Percentiles rank a stretch among this genome's conserved stretches.
Conservation (phyloP, 1,140 invertebrate species). For the Ostrea denselamellosa region DNA sequence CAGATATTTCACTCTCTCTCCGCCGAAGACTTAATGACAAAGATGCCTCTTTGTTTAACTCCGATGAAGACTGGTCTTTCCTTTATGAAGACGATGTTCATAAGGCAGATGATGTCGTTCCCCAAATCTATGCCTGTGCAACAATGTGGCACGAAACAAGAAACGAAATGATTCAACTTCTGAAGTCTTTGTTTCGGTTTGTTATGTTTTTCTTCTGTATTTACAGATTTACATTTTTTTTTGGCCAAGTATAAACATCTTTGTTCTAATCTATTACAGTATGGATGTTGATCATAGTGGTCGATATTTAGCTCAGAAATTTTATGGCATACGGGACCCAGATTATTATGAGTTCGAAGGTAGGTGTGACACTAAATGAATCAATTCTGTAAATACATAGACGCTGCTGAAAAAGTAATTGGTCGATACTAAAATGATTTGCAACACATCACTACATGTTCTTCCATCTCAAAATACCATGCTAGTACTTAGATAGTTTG, state of each 20-base stretch:
- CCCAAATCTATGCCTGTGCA: constrained; percentile 76
- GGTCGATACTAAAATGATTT: too few species aligned
- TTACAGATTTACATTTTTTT: not conserved
- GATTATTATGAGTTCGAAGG: constrained; percentile 98
- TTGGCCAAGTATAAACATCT: not conserved
- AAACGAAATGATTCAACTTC: constrained; percentile 79
- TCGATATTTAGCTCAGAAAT: constrained; percentile 87
- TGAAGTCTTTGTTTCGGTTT: constrained; percentile 82
- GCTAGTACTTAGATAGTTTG: too few species aligned
- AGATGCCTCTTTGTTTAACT: constrained; percentile 55
- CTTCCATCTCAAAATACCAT: too few species aligned
- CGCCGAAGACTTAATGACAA: constrained; percentile 95
- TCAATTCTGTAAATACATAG: too few species aligned
- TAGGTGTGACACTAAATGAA: constrained; percentile 66
- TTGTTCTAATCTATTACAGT: constrained; percentile 72
- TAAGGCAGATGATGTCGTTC: constrained; percentile 64
- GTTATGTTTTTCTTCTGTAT: not conserved
- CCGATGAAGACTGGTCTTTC: constrained; percentile 52
- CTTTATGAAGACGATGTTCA: constrained; percentile 57
- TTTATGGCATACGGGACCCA: constrained; percentile 93
- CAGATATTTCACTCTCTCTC: constrained; percentile 96
- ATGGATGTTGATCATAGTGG: constrained; percentile 77
- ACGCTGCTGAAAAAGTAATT: too few species aligned
- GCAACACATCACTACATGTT: too few species aligned
- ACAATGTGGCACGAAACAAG: constrained; percentile 78